Evolutionary conservation across 2,888 invertebrate genomes (phyloP).

Genomic region (Pollenia angustigena): DNA sequence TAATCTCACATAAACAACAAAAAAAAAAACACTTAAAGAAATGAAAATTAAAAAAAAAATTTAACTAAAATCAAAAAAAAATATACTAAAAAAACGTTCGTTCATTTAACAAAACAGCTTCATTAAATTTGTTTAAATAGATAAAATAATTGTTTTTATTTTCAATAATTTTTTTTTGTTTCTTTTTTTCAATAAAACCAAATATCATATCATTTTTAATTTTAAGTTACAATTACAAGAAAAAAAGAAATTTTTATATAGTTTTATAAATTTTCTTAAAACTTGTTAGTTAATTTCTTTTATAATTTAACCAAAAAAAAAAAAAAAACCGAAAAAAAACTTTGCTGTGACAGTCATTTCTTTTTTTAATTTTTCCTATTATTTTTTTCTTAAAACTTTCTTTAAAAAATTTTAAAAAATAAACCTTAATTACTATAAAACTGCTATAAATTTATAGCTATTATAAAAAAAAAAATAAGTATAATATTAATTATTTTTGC

Average conservation of each 20-base stretch:
- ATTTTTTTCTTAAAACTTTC: constrained; percentile 17
- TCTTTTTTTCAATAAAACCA: neutral
- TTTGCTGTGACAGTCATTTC: constrained; percentile 74
- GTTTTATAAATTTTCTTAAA: neutral
- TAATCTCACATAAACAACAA: neutral
- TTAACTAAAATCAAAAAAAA: constrained; percentile 50
- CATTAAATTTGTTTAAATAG: constrained; percentile 35
- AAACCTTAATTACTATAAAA: constrained; percentile 31
- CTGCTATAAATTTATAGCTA: constrained; percentile 6
- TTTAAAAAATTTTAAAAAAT: constrained; percentile 65
- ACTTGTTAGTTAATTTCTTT: constrained; percentile 4
- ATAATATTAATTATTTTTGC: constrained; percentile 31
- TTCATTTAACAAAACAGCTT: constrained; percentile 40
- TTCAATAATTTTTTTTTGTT: neutral
- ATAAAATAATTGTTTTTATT: constrained; percentile 17
- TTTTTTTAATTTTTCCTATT: constrained; percentile 26
- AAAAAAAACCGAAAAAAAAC: constrained; percentile 71
- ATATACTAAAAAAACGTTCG: constrained; percentile 8
- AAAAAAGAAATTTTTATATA: neutral
- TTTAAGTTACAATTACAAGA: constrained; percentile 33
- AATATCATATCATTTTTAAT: constrained; percentile 58
- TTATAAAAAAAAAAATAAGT: constrained; percentile 19
- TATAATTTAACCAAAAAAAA: constrained; percentile 43
- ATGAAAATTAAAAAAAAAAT: constrained; percentile 10
- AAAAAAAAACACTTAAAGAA: neutral